phyloP scores from a whole-genome alignment of 2,113 vertebrate genomes.

The Dasyprocta punctata region DNA sequence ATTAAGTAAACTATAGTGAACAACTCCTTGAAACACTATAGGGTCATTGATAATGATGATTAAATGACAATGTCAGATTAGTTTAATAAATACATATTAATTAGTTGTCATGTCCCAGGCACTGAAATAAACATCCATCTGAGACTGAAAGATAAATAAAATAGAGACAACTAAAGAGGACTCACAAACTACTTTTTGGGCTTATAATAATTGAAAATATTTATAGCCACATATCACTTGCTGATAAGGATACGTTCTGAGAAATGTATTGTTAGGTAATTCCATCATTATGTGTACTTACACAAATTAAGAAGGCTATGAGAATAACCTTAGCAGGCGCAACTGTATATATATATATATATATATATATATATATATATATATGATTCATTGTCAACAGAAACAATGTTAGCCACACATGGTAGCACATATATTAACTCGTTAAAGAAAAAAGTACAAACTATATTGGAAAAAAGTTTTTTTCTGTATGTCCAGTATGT shows the following conservation, averaged over 20 bases:
- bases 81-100: not conserved
- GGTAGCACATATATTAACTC: not conserved
- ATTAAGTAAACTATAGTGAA: not conserved
- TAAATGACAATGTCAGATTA: not conserved
- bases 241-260: not conserved
- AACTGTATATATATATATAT: not conserved
- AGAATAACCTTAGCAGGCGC: not conserved
- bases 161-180: not conserved
- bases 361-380: not conserved
- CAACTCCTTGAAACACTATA: not conserved
- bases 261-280: not conserved
- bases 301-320: not conserved
- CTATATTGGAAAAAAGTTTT: not conserved
- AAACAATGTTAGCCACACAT: not conserved
- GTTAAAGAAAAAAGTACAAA: not conserved
- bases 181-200: not conserved
- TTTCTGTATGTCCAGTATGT: not conserved
- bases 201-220: not conserved
- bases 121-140: not conserved
- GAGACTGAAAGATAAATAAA: not conserved
- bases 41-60: not conserved
- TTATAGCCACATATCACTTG: not conserved
- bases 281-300: not conserved
- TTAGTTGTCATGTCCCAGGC: not conserved
- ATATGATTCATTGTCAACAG: too few relatives aligned